Evolutionary conservation across 2,797 vertebrate species (phyloP).

Genomic region (Argyrosomus regius): DNA sequence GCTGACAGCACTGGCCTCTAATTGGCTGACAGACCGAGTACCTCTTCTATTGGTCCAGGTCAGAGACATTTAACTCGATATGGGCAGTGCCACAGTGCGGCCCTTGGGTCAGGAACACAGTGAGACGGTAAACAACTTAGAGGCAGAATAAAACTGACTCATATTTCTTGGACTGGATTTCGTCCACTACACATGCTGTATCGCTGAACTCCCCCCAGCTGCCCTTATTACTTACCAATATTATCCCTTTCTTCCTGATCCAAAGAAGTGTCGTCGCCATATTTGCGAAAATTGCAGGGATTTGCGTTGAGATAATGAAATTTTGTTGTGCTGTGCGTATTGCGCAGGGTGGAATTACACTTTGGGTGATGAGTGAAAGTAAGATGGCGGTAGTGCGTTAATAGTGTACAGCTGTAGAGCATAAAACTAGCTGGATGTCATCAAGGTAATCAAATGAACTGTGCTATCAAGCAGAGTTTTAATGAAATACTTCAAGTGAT

Average conservation of each 20-base stretch:
- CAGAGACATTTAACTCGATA: constrained; percentile 4
- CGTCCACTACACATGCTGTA: neutral
- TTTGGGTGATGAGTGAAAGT: constrained; percentile 58
- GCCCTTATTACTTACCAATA: constrained; percentile 35
- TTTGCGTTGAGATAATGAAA: constrained; percentile 62
- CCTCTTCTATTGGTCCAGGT: neutral
- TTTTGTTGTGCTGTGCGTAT: constrained; percentile 34
- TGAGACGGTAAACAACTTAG: constrained; percentile 7
- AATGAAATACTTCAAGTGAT: constrained; percentile 64
- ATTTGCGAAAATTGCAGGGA: constrained; percentile 64
- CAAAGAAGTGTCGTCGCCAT: constrained; percentile 62
- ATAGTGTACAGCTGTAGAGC: constrained; percentile 56
- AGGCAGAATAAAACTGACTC: constrained; percentile 19
- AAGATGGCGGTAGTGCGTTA: constrained; percentile 46
- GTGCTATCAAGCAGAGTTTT: constrained; percentile 59
- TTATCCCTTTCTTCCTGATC: constrained; percentile 57
- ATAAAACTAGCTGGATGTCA: constrained; percentile 64
- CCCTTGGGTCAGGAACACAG: constrained; percentile 18
- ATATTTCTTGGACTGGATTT: constrained; percentile 23
- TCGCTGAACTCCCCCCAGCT: constrained; percentile 37
- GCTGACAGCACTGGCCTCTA: constrained; percentile 68
- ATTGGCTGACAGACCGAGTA: constrained; percentile 57
- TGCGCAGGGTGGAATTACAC: constrained; percentile 55
- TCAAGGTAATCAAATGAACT: constrained; percentile 69
- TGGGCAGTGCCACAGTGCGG: constrained; percentile 8